Percentiles rank a stretch among this genome's conserved stretches.
Evolutionary conservation across 2,113 vertebrate genomes (phyloP).

Genomic region (Pomatorhinus ruficollis): DNA sequence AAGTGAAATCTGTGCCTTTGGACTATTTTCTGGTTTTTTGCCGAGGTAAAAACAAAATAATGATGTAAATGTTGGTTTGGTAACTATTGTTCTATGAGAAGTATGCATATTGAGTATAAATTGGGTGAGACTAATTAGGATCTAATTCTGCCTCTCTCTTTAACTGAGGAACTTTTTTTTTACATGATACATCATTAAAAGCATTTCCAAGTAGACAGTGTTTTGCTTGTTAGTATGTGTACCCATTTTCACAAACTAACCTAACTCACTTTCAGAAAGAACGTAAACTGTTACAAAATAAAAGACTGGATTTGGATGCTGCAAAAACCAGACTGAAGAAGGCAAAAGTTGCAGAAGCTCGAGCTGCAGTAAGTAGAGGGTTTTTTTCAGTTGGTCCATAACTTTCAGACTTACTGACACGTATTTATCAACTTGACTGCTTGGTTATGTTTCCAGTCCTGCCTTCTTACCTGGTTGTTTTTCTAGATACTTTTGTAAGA

Average conservation of each 20-base stretch:
- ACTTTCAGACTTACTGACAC: not conserved
- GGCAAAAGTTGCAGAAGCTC: constrained; percentile 89
- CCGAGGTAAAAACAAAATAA: not conserved
- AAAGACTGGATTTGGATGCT: constrained; percentile 95
- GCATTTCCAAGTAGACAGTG: not conserved
- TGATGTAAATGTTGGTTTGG: not conserved
- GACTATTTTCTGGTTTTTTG: not conserved
- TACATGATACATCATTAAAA: not conserved
- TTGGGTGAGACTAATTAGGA: not conserved
- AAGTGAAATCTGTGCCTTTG: not conserved
- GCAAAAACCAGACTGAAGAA: constrained; percentile 97
- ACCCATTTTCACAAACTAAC: not conserved
- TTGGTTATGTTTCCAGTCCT: not conserved
- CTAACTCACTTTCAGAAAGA: constrained; percentile 85
- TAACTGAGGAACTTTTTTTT: not conserved
- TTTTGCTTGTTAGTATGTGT: not conserved
- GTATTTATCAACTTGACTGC: not conserved
- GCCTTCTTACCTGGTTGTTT: not conserved
- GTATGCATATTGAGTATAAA: not conserved
- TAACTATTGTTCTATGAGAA: not conserved
- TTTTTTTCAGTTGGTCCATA: not conserved
- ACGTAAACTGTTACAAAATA: constrained; percentile 93
- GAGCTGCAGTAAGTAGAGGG: constrained; percentile 84
- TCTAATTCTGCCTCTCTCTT: not conserved
- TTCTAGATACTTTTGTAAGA: not conserved